Evolutionary conservation across 2,113 vertebrate species (phyloP).

Genomic region (Sterrhoptilus dennistouni): DNA sequence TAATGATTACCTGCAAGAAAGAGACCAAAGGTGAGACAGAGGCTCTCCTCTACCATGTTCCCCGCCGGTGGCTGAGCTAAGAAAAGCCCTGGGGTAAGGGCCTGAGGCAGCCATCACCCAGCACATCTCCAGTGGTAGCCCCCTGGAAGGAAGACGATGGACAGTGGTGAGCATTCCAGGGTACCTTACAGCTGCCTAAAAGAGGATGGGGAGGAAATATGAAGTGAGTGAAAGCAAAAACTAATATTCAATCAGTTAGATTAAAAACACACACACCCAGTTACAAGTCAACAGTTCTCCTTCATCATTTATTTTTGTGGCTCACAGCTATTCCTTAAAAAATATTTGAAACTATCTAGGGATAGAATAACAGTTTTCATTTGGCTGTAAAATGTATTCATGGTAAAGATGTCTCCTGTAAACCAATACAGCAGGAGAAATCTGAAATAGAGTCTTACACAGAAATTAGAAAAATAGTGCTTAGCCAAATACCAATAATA

Average conservation of each 20-base stretch:
- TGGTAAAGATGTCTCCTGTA: background rate
- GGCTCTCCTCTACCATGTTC: background rate
- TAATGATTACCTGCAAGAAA: background rate
- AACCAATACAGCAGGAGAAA: background rate
- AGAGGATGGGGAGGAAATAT: background rate
- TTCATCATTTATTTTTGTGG: background rate
- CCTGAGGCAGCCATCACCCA: accelerated
- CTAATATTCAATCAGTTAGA: background rate
- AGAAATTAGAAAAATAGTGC: background rate
- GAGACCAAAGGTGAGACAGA: background rate
- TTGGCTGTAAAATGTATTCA: background rate
- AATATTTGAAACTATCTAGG: background rate
- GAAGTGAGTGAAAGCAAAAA: background rate
- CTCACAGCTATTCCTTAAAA: background rate
- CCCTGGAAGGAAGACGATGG: accelerated
- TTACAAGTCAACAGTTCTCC: background rate
- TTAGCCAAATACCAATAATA: background rate
- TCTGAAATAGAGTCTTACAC: background rate
- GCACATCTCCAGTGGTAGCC: background rate
- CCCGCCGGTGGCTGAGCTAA: background rate
- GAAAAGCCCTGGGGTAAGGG: background rate
- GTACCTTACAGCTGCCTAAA: background rate
- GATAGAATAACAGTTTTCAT: background rate
- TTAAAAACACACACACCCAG: background rate
- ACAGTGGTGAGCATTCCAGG: background rate